A percentile compares a stretch with the other conserved stretches of the same genome.
Evolutionary conservation across 2,113 vertebrate species (phyloP).

Genomic region (Montifringilla adamsi): DNA sequence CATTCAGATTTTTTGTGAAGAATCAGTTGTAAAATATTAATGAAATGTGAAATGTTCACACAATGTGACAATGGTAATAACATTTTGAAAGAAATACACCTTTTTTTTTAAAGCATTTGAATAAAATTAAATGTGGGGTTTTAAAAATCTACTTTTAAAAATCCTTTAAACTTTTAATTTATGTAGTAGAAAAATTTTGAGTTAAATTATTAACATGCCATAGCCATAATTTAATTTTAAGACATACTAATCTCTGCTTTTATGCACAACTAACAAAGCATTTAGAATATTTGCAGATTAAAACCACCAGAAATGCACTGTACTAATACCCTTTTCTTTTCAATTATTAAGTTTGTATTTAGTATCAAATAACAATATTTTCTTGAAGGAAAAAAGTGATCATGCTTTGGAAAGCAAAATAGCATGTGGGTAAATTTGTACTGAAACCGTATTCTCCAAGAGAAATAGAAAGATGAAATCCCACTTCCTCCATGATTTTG

Average conservation of each 20-base stretch:
- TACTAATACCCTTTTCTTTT: background rate
- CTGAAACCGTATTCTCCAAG: background rate
- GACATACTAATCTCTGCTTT: background rate
- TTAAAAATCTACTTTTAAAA: background rate
- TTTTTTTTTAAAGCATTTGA: background rate
- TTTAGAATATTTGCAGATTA: background rate
- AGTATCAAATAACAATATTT: background rate
- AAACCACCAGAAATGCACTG: background rate
- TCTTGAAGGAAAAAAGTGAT: background rate
- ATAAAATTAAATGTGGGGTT: background rate
- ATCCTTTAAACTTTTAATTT: background rate
- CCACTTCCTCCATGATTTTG: background rate
- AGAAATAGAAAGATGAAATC: background rate
- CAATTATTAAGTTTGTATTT: background rate
- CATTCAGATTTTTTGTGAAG: background rate
- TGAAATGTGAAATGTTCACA: background rate
- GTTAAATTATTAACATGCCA: background rate
- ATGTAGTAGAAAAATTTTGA: background rate
- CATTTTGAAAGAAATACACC: background rate
- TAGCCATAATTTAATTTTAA: background rate
- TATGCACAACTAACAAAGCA: background rate
- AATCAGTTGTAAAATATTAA: background rate
- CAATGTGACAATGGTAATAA: background rate
- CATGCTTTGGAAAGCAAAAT: background rate
- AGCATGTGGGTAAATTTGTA: background rate